Evolutionary conservation across 2,888 invertebrate genomes (phyloP), one percentile per base, ranked within the genome.

Genomic region (Spodoptera littoralis): DNA sequence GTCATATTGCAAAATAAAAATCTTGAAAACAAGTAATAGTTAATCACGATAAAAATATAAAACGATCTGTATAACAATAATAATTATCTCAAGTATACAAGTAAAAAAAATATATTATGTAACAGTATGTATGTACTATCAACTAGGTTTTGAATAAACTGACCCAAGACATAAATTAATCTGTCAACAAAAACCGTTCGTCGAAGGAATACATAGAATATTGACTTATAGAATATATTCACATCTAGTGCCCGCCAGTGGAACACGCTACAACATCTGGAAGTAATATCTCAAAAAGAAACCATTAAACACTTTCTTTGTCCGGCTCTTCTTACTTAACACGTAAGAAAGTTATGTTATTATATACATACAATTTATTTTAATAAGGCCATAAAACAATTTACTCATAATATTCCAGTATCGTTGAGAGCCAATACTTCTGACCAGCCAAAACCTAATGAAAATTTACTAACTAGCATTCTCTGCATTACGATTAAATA

Each of bases 81-180:
- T 92, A 93, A 91, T 91, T 89, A 92, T 93, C 91, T 93, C 92
- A 91, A 92, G 92, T 91, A 91, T 90, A 91, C 89, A 91, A 90
- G 90, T 92, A 92, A 93, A 92, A 92, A 92, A 92, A 90, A 93
- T 92, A 92, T 92, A 92, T 91, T 89, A 92, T 90, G 88, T 92
- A 85, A 88, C 85, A 83, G 81, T 84, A 77, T 79, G 79, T 83
- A 90, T 91, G 88, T 89, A 88, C 86, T 90, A 90, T 87, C 77
- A 87, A 86, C 90, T 90, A 91, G 81, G 77, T 84, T 86, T 86
- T 84, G 75, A 78, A 81, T 83, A 80, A 86, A 87, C 75, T 70
- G 82, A 84, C 82, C 83, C 77, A 80, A 85, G 80, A 77, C 66
- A 83, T 79, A 79, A 78, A 74, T 70, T 65, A 79, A 69, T 74